Conservation (phyloP, 2,888 invertebrate species). For the Mongoloraphidia duomilia region DNA sequence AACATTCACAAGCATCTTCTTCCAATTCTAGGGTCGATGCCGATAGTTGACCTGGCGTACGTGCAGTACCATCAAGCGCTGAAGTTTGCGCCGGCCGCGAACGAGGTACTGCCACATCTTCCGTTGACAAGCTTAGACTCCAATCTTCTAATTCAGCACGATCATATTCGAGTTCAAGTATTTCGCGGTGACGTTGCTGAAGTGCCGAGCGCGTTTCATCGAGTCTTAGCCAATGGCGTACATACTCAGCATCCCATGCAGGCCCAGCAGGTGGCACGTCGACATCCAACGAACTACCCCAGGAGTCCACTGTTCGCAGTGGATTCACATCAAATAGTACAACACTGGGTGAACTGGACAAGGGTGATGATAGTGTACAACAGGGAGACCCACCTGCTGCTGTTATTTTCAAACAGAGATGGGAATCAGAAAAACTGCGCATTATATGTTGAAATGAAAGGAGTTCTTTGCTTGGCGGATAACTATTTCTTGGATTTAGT, state of each 20-base stretch:
- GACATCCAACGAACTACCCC: slow-evolving; percentile 22
- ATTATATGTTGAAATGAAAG: slow-evolving; percentile 59
- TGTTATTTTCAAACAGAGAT: slow-evolving; percentile 53
- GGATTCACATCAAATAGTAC: slow-evolving; percentile 42
- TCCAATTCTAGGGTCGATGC: slow-evolving; percentile 53
- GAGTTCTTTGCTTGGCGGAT: slow-evolving; percentile 52
- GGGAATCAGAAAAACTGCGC: slow-evolving; percentile 60
- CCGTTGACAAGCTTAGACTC: slow-evolving; percentile 58
- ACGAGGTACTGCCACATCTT: slow-evolving; percentile 34
- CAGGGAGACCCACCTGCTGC: slow-evolving; percentile 38
- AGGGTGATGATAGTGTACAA: slow-evolving; percentile 39
- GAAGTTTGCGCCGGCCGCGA: slow-evolving; percentile 26
- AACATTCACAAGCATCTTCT: slow-evolving; percentile 56
- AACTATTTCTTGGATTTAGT: slow-evolving; percentile 51
- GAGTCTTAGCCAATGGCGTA: slow-evolving; percentile 60
- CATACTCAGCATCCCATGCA: slow-evolving; percentile 56
- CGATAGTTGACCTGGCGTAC: slow-evolving; percentile 48
- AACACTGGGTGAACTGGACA: slow-evolving; percentile 45
- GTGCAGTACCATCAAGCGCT: slow-evolving; percentile 25
- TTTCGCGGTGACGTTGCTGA: slow-evolving; percentile 52
- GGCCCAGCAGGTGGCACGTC: slow-evolving; percentile 43
- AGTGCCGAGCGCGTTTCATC: slow-evolving; percentile 55
- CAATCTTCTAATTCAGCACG: slow-evolving; percentile 65
- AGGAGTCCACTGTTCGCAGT: slow-evolving; percentile 24
- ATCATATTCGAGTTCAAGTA: slow-evolving; percentile 58